These are phyloP conservation scores for Pseudorhiza aurosa DNA, from an alignment of 30 jellyfish, hydroid and myxozoan species.

Conservation along the genomic window DNA sequence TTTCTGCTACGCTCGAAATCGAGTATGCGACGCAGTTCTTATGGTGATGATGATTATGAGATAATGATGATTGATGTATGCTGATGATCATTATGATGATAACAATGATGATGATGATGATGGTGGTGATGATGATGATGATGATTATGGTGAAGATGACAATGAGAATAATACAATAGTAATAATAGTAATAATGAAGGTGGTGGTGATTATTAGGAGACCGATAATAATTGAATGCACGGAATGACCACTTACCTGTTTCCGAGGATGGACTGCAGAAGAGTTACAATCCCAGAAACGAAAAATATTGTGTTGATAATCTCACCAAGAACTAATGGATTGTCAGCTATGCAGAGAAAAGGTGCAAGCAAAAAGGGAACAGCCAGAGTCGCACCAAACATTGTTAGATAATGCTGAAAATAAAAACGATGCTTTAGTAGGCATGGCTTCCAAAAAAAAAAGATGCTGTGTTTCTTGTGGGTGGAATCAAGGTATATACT, in stretches of 20 bases:
- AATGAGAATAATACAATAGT: neutral
- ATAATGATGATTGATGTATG: neutral
- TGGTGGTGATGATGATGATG: neutral
- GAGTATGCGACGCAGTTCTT: too few species aligned
- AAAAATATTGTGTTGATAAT: constrained; percentile 84
- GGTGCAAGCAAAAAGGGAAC: constrained; percentile 88
- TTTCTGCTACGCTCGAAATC: too few species aligned
- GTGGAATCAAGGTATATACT: too few species aligned
- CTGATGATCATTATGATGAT: neutral
- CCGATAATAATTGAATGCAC: too few species aligned
- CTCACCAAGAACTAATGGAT: constrained; percentile 76
- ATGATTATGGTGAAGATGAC: neutral
- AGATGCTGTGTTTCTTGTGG: too few species aligned
- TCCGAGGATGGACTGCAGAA: constrained; percentile 85
- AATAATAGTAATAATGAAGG: neutral
- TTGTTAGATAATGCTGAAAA: constrained; percentile 89
- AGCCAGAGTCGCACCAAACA: constrained; percentile 94
- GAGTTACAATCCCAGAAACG: constrained; percentile 90
- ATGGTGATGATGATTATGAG: neutral
- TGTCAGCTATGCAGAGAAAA: constrained; percentile 69
- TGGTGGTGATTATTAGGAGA: neutral
- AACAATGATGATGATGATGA: neutral
- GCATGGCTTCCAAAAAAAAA: too few species aligned
- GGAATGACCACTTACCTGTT: constrained; percentile 62
- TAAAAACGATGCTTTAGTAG: neutral